These are phyloP conservation scores for Drosophila ezoana DNA, from an alignment of 2,888 invertebrate species.

Conservation along the genomic window DNA sequence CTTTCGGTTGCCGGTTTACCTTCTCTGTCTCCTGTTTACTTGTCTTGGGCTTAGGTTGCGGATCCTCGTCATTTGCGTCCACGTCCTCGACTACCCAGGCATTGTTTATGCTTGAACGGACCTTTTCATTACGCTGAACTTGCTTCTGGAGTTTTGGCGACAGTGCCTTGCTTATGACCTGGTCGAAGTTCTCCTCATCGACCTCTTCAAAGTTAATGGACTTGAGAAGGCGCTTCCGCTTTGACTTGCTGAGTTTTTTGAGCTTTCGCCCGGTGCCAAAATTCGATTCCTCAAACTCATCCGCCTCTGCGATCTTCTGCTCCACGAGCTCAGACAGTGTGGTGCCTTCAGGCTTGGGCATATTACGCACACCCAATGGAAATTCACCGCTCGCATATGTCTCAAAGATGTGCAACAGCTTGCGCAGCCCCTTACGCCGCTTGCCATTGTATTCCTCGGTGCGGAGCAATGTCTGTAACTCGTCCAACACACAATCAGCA, in stretches of 20 bases:
- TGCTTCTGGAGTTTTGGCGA: constrained; percentile 70
- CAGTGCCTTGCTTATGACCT: constrained; percentile 75
- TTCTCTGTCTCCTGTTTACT: constrained; percentile 24
- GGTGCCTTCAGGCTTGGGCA: constrained; percentile 84
- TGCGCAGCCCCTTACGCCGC: constrained; percentile 86
- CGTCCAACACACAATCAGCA: constrained; percentile 86
- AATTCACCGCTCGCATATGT: constrained; percentile 88
- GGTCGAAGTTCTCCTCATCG: constrained; percentile 81
- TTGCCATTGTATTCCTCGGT: constrained; percentile 86
- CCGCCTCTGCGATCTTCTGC: constrained; percentile 84
- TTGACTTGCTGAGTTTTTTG: constrained; percentile 85
- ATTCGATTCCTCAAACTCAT: constrained; percentile 86
- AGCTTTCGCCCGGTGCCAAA: constrained; percentile 80
- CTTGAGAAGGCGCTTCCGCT: constrained; percentile 81
- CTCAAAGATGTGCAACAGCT: constrained; percentile 84
- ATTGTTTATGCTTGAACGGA: constrained; percentile 61
- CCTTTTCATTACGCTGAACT: constrained; percentile 72
- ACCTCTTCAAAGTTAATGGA: constrained; percentile 80
- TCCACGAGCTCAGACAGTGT: constrained; percentile 72
- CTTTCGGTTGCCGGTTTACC: constrained; percentile 25
- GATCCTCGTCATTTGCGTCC: constrained; percentile 33
- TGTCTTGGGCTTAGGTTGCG: constrained; percentile 15
- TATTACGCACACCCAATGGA: constrained; percentile 88
- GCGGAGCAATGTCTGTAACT: constrained; percentile 86
- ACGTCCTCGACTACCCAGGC: constrained; percentile 79